Evolutionary conservation across 2,888 invertebrate species (phyloP).

Genomic region (Nomada ruficornis): DNA sequence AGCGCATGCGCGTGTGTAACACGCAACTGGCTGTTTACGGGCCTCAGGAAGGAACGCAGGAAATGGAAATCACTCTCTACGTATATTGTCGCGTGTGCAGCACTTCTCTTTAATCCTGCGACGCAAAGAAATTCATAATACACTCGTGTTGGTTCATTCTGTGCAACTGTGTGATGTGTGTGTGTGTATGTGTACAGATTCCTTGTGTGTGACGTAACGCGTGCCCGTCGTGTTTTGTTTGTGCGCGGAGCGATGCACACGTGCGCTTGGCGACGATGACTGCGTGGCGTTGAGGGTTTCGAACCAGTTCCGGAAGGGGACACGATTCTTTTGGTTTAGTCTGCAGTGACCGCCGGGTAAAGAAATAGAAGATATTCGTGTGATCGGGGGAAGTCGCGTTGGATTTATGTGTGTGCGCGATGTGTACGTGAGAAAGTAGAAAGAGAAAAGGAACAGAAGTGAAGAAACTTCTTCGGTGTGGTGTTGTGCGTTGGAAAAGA

Average conservation of each 20-base stretch:
- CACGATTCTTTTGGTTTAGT: conserved; percentile 13
- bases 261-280: conserved; percentile 14
- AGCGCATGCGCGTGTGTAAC: conserved; percentile 9
- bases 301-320: conserved; percentile 7
- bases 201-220: conserved; percentile 26
- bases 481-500: conserved; percentile 6
- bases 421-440: conserved; percentile 22
- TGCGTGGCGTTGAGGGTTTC: conserved; percentile 1
- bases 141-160: neutral
- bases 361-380: neutral
- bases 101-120: no score
- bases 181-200: neutral
- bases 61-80: neutral
- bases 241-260: conserved; percentile 25
- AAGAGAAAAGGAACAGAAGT: conserved; percentile 30
- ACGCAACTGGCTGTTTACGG: conserved; percentile 11
- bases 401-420: neutral
- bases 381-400: no score
- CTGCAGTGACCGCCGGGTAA: neutral
- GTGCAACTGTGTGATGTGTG: no score
- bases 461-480: neutral
- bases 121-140: neutral
- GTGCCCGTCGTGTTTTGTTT: conserved; percentile 19
- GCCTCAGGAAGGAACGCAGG: neutral
- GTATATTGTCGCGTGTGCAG: no score